Evolutionary conservation across 2,113 vertebrate genomes (phyloP).

Genomic region (Hemichromis elongatus): DNA sequence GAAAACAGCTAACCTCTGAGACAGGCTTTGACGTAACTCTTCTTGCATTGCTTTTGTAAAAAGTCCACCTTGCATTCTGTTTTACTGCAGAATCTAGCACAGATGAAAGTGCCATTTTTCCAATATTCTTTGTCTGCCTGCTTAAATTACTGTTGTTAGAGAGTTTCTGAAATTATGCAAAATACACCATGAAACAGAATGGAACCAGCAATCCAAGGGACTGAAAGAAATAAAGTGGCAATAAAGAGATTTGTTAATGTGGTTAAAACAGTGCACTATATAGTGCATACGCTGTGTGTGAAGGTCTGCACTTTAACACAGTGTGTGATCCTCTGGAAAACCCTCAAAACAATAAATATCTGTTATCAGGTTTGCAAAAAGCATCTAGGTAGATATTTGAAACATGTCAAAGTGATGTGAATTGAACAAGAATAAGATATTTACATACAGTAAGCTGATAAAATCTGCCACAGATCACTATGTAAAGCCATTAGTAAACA

Average conservation of each 20-base stretch:
- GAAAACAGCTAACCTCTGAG: not conserved
- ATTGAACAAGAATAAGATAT: not conserved
- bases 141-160: not conserved
- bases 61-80: not conserved
- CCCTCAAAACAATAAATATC: not conserved
- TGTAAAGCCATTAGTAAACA: not conserved
- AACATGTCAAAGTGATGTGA: not conserved
- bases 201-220: not conserved
- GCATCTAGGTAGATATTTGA: not conserved
- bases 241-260: not conserved
- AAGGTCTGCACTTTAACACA: not conserved
- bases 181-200: not conserved
- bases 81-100: not conserved
- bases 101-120: not conserved
- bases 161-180: not conserved
- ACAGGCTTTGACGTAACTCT: not conserved
- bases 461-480: not conserved
- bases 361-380: not conserved
- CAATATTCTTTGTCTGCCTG: not conserved
- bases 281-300: not conserved
- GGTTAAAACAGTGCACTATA: not conserved
- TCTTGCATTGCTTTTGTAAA: not conserved
- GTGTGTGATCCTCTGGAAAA: not conserved
- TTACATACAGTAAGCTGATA: not conserved
- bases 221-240: not conserved